Percentiles rank a stretch among this genome's conserved stretches.
phyloP scores from a whole-genome alignment of 2,797 vertebrate genomes.

The Hypotaenidia philippensis region DNA sequence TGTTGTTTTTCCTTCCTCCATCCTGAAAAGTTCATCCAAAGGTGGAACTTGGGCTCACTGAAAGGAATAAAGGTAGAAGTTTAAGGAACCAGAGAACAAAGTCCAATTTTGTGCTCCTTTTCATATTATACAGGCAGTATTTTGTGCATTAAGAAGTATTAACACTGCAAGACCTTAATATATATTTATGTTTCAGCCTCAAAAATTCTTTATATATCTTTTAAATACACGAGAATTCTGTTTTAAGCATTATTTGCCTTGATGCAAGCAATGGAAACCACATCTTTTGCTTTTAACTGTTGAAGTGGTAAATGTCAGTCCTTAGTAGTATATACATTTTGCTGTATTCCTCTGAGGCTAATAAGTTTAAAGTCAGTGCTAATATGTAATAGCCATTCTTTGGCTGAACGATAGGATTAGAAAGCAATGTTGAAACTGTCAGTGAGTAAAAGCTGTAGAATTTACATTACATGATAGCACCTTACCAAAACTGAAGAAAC shows the following conservation, averaged over 20 bases:
- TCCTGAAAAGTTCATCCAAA: neutral
- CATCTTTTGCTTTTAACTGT: conserved; percentile 5
- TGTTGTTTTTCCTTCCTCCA: neutral
- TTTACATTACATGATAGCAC: neutral
- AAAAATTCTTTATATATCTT: neutral
- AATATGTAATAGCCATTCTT: conserved; percentile 22
- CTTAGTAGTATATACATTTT: neutral
- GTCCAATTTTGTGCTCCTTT: neutral
- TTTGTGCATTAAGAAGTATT: neutral
- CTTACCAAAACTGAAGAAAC: neutral
- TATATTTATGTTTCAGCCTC: neutral
- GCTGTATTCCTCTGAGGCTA: neutral
- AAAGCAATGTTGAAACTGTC: conserved; percentile 36
- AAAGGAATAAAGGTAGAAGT: neutral
- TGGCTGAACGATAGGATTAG: conserved; percentile 42
- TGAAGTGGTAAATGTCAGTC: neutral
- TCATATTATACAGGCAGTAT: neutral
- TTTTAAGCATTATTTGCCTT: neutral
- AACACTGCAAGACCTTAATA: neutral
- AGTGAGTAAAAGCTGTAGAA: neutral
- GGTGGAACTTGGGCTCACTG: neutral
- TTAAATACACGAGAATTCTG: neutral
- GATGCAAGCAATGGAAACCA: neutral
- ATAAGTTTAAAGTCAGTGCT: conserved; percentile 28
- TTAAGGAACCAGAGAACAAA: neutral